These are phyloP conservation scores for Manis javanica DNA, from an alignment of 2,797 vertebrate species.

Conservation along the genomic window DNA sequence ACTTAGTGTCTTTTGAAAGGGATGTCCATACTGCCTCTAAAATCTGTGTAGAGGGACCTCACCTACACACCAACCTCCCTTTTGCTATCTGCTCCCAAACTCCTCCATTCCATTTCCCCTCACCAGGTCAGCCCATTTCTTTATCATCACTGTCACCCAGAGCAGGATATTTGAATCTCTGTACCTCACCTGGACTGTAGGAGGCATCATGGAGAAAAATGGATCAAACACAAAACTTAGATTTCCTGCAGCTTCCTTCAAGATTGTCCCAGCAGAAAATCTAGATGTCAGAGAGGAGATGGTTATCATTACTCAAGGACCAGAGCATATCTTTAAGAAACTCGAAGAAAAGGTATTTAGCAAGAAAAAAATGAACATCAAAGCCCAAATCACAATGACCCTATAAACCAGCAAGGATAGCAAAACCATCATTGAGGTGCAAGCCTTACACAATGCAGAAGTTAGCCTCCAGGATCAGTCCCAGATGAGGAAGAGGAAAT, in stretches of 20 bases:
- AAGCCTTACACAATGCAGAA: constrained; percentile 92
- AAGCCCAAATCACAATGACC: constrained; percentile 93
- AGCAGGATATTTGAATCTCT: neutral
- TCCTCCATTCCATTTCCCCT: neutral
- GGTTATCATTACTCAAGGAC: constrained; percentile 92
- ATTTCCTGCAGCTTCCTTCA: neutral
- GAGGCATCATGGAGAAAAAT: neutral
- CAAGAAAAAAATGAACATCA: constrained; percentile 93
- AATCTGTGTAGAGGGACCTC: neutral
- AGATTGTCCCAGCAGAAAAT: constrained; percentile 91
- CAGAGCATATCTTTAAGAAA: constrained; percentile 94
- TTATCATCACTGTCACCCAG: neutral
- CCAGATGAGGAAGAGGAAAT: constrained; percentile 92
- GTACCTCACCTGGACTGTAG: neutral
- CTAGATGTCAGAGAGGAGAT: constrained; percentile 90
- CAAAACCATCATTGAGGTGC: constrained; percentile 92
- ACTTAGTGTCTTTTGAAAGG: neutral
- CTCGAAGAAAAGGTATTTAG: constrained; percentile 93
- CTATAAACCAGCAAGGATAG: constrained; percentile 92
- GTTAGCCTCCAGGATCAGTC: constrained; percentile 92
- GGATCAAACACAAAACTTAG: neutral
- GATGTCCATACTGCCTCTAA: neutral
- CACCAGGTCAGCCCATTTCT: neutral
- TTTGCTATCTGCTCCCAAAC: neutral
- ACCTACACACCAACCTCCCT: neutral